phyloP scores from a whole-genome alignment of 2,888 invertebrate genomes.

The Melinaea marsaeus region DNA sequence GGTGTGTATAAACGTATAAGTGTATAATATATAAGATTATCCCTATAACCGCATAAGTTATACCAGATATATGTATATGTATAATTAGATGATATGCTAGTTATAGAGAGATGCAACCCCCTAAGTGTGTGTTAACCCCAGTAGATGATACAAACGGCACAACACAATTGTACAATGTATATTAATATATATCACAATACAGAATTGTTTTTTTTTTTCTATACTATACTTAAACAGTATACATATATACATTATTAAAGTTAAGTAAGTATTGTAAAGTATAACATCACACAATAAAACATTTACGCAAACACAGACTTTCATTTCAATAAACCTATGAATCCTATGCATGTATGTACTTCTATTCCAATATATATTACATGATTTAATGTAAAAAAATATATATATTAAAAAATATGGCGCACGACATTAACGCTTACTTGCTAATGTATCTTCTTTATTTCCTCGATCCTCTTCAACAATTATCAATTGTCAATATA shows the following conservation, averaged over 20 bases:
- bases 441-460: background rate
- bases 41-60: slow-evolving; percentile 4
- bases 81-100: slow-evolving; percentile 11
- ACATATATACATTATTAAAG: background rate
- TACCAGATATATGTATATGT: slow-evolving; percentile 10
- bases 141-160: background rate
- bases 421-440: slow-evolving; percentile 14
- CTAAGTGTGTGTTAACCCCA: slow-evolving; percentile 2
- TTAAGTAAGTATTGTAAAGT: slow-evolving; percentile 19
- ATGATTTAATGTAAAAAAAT: background rate
- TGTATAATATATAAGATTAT: slow-evolving; percentile 14
- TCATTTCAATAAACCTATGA: slow-evolving; percentile 38
- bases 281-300: slow-evolving; percentile 43
- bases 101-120: slow-evolving; percentile 9
- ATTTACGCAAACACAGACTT: slow-evolving; percentile 42
- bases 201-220: background rate
- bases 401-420: background rate
- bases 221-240: background rate
- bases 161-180: background rate
- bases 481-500: background rate
- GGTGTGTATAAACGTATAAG: slow-evolving; percentile 52
- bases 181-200: background rate
- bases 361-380: slow-evolving; percentile 4
- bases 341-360: slow-evolving; percentile 27
- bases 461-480: background rate